Conservation (phyloP, 2,888 invertebrate species). For the Balanococcus diminutus region DNA sequence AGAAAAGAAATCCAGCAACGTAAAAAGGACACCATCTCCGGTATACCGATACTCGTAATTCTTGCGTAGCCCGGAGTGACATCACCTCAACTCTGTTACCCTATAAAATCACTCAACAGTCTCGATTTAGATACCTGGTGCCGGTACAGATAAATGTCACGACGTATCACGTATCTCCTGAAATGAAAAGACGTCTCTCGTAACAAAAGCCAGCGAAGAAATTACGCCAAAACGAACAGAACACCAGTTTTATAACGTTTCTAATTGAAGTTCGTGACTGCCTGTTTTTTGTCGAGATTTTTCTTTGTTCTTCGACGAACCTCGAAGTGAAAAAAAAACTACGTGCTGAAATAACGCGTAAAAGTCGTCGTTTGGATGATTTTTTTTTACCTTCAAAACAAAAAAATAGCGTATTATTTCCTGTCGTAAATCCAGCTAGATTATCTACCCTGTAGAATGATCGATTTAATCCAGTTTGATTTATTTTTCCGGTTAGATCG, state of each 20-base stretch:
- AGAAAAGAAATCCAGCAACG: not conserved
- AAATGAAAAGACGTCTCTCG: slow-evolving; percentile 4
- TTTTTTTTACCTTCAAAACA: not conserved
- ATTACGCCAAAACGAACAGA: slow-evolving; percentile 1
- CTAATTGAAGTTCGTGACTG: slow-evolving; percentile 27
- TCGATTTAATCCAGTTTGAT: not conserved
- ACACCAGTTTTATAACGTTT: slow-evolving; percentile 20
- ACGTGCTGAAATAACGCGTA: not conserved
- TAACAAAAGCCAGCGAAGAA: not conserved
- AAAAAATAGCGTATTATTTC: not conserved
- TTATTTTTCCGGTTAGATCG: not conserved
- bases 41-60: not conserved
- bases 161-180: not conserved
- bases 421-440: not conserved
- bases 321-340: not conserved
- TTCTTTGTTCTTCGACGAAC: slow-evolving; percentile 1
- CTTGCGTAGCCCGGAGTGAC: not conserved
- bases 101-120: slow-evolving; percentile 14
- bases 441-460: not conserved
- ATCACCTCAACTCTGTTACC: not conserved
- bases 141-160: slow-evolving; percentile 11
- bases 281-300: not conserved
- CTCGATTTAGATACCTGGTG: not conserved
- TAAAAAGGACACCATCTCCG: not conserved
- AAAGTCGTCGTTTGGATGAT: not conserved